A percentile compares a stretch with the other conserved stretches of the same genome.
Evolutionary conservation across 2,113 vertebrate species (phyloP).

Genomic region (Gymnarchus niloticus): DNA sequence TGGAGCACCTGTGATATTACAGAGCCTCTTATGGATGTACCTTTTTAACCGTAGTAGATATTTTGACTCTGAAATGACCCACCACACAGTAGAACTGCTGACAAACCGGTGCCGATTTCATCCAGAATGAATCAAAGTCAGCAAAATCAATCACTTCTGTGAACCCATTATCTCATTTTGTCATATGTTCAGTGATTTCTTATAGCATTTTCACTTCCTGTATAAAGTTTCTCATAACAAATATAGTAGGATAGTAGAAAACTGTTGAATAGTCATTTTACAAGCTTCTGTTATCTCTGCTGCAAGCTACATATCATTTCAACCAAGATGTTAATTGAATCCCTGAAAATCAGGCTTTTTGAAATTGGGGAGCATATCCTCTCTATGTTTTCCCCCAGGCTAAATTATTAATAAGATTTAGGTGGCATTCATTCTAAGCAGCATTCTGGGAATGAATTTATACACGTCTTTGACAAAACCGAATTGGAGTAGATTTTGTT

Average conservation of each 20-base stretch:
- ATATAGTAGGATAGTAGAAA: slow-evolving; percentile 30
- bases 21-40: no score
- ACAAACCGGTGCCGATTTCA: no score
- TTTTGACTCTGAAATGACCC: no score
- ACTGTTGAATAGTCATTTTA: slow-evolving; percentile 31
- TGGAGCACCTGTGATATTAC: no score
- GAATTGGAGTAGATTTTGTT: neutral
- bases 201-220: slow-evolving; percentile 23
- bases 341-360: slow-evolving; percentile 35
- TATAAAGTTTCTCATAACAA: slow-evolving; percentile 11
- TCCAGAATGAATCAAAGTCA: no score
- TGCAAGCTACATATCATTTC: slow-evolving; percentile 29
- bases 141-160: no score
- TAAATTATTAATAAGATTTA: slow-evolving; percentile 51
- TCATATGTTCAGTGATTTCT: no score
- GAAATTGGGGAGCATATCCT: slow-evolving; percentile 39
- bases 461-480: neutral
- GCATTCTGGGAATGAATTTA: slow-evolving; percentile 4
- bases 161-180: no score
- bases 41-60: no score
- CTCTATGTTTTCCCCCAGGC: slow-evolving; percentile 30
- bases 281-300: slow-evolving; percentile 30
- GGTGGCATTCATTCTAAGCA: slow-evolving; percentile 32
- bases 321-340: slow-evolving; percentile 44
- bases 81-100: no score